Conservation (phyloP, 2,888 invertebrate species). For the Serripes groenlandicus region DNA sequence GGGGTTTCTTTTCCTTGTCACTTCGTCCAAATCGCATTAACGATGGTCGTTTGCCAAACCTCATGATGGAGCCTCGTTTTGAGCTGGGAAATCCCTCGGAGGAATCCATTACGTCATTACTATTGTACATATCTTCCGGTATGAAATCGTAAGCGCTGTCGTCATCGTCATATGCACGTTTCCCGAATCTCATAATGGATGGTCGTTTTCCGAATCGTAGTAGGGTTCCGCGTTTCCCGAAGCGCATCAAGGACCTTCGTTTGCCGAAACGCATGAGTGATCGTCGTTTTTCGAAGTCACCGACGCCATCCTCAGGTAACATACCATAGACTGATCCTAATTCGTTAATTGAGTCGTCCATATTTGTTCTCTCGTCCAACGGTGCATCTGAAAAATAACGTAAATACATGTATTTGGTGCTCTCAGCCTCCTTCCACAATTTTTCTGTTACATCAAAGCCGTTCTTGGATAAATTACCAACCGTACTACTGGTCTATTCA, state of each 20-base stretch:
- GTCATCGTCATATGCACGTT: slow-evolving; percentile 29
- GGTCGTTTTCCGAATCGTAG: slow-evolving; percentile 60
- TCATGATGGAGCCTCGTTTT: slow-evolving; percentile 56
- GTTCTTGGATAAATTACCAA: too few species aligned
- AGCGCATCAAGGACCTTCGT: slow-evolving; percentile 56
- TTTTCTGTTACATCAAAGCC: too few species aligned
- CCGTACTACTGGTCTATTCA: too few species aligned
- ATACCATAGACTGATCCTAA: neutral
- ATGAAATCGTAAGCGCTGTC: slow-evolving; percentile 23
- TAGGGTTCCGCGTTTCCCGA: slow-evolving; percentile 61
- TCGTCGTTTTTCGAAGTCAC: slow-evolving; percentile 38
- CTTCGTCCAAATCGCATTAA: slow-evolving; percentile 32
- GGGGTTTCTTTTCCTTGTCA: slow-evolving; percentile 37
- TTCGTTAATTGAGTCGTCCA: neutral
- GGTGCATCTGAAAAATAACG: slow-evolving; percentile 12
- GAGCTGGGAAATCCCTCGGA: slow-evolving; percentile 6
- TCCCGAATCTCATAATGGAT: slow-evolving; percentile 49
- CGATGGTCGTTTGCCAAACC: slow-evolving; percentile 59
- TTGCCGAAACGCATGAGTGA: slow-evolving; percentile 60
- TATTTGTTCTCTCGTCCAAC: slow-evolving; percentile 9
- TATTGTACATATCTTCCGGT: slow-evolving; percentile 29
- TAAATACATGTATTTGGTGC: too few species aligned
- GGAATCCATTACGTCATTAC: slow-evolving; percentile 17
- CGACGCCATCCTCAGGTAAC: slow-evolving; percentile 1
- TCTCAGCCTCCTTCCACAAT: too few species aligned